Base-by-base conservation (phyloP, 2,797 vertebrate species). In the Salarias fasciatus region DNA sequence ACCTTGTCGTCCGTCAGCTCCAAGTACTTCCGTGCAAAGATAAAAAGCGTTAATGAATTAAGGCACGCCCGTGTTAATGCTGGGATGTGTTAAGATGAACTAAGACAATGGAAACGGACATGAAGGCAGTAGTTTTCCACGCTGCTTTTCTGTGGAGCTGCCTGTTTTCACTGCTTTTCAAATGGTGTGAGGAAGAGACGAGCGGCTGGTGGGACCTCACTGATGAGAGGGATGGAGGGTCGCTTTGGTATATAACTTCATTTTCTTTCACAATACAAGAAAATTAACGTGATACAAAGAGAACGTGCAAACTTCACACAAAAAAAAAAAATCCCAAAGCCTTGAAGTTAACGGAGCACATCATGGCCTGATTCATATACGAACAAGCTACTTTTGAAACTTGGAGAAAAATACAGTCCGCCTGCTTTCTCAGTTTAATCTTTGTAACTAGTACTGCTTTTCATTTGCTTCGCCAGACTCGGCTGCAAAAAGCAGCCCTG, bases 1-100 rank as follows among this genome's bases (percentile, higher is more conserved):
- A 85, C 47, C 41, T 73, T 31, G 83, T 84, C 83, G 83, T 53
- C 53, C 70, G 77, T 83, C 80, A 80, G 52, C 79, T 43, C 29
- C 72, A 83, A 85, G 72, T 80, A 80, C 48, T 80, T 80, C 82
- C 74, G 76, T 70, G 75, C 67, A 49, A 29, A 28, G 36, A 11
- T 47, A 46, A 60, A 69, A 59, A 11, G 35, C 55, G 11, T 46
- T 57, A 53, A 3, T 74, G 77, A 83, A 86, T 70, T 66, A 63
- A 68, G 43, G 75, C 60, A 67, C 55, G 68, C 8, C 57, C 67
- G 38, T 42, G 66, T 51, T 15, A 48, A 47, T 48, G 73, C 55
- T 52, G 58, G 46, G 37, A 38, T 52, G 59, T 75, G 81, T 85
- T 79, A 70, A 78, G 78, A 77, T 52, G 48, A 74, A 79, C 15